Base-by-base conservation (phyloP, 2,113 vertebrate species). In the Poecile atricapillus region DNA sequence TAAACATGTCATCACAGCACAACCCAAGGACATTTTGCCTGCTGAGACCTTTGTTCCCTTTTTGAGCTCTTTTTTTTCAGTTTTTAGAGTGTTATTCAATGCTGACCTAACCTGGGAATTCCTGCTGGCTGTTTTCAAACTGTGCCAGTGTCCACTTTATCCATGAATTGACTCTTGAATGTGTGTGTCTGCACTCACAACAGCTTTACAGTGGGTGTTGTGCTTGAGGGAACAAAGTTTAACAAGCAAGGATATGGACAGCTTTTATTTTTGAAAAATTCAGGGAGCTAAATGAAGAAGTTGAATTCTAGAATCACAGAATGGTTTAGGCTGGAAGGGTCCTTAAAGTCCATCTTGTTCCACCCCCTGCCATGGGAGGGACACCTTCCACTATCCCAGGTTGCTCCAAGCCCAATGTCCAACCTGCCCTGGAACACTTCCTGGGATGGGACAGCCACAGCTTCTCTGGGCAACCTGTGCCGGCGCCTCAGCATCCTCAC, bases 381-480 rank as follows among this genome's bases (percentile, higher is more conserved):
- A 68, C 21, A 33, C 5, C 2, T 55, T 5, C 25, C 25, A 33
- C 25, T 7, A 1, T 2, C 14, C 25, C 41, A 76, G 17, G 25
- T 0, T 35, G 79, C 25, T 49, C 47, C 41, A 41, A 68, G 24
- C 13, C 24, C 30, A 1, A 2, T 39, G 39, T 60, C 17, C 55
- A 55, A 0, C 35, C 25, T 62, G 55, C 6, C 41, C 30, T 31
- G 2, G 35, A 8, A 7, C 15, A 69, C 8, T 11, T 0, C 25
- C 62, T 9, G 25, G 53, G 19, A 41, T 55, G 25, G 17, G 41
- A 17, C 35, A 70, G 63, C 63, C 49, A 27, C 79, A 62, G 41
- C 22, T 69, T 1, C 55, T 47, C 24, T 41, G 53, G n/a, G 37
- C 18, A 73, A 3, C 7, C 60, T 68, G 24, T 55, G 30, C 63